Evolutionary conservation across 2,888 invertebrate genomes (phyloP).

Genomic region (Lomographa bimaculata): DNA sequence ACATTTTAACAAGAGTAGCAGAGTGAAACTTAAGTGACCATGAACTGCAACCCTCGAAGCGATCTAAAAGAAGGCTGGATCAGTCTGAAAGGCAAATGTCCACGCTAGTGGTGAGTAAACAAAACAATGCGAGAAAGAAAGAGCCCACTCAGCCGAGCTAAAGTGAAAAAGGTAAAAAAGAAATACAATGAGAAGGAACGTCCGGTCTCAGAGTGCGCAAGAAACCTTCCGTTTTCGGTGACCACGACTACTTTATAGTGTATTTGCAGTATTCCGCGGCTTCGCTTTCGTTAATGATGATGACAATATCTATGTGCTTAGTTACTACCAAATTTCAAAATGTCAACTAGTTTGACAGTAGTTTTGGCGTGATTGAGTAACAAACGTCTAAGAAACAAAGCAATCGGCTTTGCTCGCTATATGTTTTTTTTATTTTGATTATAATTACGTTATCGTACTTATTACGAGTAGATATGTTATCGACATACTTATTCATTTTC

Average conservation of each 20-base stretch:
- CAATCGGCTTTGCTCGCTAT: too few relatives aligned
- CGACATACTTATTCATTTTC: too few relatives aligned
- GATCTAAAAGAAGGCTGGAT: constrained; percentile 46
- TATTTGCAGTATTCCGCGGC: too few relatives aligned
- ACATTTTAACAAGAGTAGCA: constrained; percentile 34
- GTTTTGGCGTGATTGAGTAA: too few relatives aligned
- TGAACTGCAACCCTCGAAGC: constrained; percentile 47
- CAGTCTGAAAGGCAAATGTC: constrained; percentile 65
- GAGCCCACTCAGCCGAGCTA: constrained; percentile 62
- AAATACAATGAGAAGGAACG: constrained; percentile 68
- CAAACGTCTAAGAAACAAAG: too few relatives aligned
- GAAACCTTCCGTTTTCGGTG: constrained; percentile 48
- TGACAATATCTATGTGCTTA: too few relatives aligned
- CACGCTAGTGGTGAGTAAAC: constrained; percentile 59
- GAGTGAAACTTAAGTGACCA: constrained; percentile 48
- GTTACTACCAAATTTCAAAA: too few relatives aligned
- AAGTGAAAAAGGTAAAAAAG: constrained; percentile 64
- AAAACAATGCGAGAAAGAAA: constrained; percentile 64
- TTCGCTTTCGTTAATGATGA: too few relatives aligned
- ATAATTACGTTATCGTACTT: too few relatives aligned
- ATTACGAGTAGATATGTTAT: too few relatives aligned
- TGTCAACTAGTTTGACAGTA: too few relatives aligned
- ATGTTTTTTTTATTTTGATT: too few relatives aligned
- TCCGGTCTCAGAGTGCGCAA: constrained; percentile 60
- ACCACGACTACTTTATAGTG: constrained; percentile 52